Evolutionary conservation across 2,888 invertebrate species (phyloP).

Genomic region (Prosopocoilus inquinatus): DNA sequence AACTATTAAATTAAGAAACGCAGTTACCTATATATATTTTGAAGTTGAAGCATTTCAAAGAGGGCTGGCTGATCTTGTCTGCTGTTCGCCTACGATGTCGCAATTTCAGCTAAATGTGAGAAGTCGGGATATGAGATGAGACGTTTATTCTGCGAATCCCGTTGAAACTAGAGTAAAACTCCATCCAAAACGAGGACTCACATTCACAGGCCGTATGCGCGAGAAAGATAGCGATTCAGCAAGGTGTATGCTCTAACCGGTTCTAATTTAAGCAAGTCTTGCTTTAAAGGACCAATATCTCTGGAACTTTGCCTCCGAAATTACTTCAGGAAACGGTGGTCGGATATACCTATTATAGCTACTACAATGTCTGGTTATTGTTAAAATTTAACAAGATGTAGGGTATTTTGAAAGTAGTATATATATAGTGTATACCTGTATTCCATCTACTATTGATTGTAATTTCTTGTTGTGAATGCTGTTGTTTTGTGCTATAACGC

Average conservation of each 20-base stretch:
- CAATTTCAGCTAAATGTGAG: constrained; percentile 4
- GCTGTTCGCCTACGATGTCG: background rate
- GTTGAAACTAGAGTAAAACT: background rate
- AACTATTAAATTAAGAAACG: too few species aligned
- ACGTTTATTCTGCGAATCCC: background rate
- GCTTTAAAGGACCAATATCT: background rate
- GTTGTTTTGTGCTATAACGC: too few species aligned
- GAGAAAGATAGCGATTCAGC: background rate
- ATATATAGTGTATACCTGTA: too few species aligned
- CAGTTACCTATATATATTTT: too few species aligned
- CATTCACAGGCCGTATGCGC: background rate
- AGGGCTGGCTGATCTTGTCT: background rate
- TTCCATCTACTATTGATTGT: too few species aligned
- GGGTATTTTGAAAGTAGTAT: too few species aligned
- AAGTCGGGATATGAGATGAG: constrained; percentile 1
- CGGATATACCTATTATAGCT: background rate
- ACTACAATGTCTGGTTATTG: too few species aligned
- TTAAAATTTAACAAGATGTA: too few species aligned
- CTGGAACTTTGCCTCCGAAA: background rate
- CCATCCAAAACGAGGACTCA: background rate
- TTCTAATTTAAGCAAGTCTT: background rate
- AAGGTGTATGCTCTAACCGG: background rate
- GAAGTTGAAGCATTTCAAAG: too few species aligned
- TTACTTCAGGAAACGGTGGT: background rate
- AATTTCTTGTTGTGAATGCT: too few species aligned